Base-by-base conservation (phyloP, 2,113 vertebrate genomes). In the Mungos mungo region DNA sequence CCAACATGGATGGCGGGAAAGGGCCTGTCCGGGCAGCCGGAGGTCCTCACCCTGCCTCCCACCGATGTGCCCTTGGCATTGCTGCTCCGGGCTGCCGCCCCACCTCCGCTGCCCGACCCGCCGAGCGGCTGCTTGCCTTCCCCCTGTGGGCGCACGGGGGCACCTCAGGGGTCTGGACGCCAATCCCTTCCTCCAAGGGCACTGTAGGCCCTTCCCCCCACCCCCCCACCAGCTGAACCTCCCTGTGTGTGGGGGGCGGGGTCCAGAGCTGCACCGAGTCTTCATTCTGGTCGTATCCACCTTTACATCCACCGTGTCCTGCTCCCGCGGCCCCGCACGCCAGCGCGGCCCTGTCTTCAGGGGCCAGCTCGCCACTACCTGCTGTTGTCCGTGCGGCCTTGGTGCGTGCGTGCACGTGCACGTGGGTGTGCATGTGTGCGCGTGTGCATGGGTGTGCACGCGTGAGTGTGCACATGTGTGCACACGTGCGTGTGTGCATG, bases 201-300 rank as follows among this genome's bases (percentile, higher is more conserved):
- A 41, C 72, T 16, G 7, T 29, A 8, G 21, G 45, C n/a, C 9
- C 52, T 41, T 45, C 21, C 21, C 68, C 25, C n/a, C 85, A 54
- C 50, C 33, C 45, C 45, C 45, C 45, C 45, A 45, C 45, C 8
- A 10, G 41, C 33, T 3, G 4, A 9, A 19, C 27, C 38, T 25
- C 8, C 18, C 9, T 15, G 45, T 69, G 45, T 47, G 45, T 47
- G 45, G 57, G 8, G n/a, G n/a, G 11, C 79, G 5, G 41, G 41
- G 41, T 11, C 29, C 1, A 6, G 69, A 29, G 29, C 15, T 1
- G 45, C 3, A 19, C 54, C 5, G 66, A 82, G 45, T 15, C 19
- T 66, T 7, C 13, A 1, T 2, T 38, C 9, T 7, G 23, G 29
- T 45, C 0, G 0, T 8, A 35, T 5, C 16, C 3, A 8, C 3